A percentile compares a stretch with the other conserved stretches of the same genome.
phyloP scores from a whole-genome alignment of 1,140 invertebrate genomes.

The Drosophila sturtevanti region DNA sequence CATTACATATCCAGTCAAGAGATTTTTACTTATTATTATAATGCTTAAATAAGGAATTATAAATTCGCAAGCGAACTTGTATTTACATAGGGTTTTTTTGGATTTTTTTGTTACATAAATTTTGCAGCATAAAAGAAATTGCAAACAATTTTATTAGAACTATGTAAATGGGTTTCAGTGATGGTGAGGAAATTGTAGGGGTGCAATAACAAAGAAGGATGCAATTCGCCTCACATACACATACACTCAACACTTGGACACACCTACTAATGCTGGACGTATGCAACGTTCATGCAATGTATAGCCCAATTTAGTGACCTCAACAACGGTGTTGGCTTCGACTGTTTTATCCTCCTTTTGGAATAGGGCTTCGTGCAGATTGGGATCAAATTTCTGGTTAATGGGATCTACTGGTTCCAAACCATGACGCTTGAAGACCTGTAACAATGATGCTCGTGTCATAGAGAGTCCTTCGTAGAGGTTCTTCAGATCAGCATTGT shows the following conservation, averaged over 20 bases:
- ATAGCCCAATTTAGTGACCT: slow-evolving; percentile 97
- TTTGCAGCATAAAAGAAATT: slow-evolving; percentile 69
- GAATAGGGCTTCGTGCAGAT: slow-evolving; percentile 97
- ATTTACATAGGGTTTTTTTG: slow-evolving; percentile 61
- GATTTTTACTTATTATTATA: slow-evolving; percentile 42
- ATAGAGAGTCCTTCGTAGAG: slow-evolving; percentile 95
- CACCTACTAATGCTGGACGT: slow-evolving; percentile 97
- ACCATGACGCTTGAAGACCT: slow-evolving; percentile 96
- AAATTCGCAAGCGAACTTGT: slow-evolving; percentile 53
- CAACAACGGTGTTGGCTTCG: slow-evolving; percentile 92
- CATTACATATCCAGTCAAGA: slow-evolving; percentile 32
- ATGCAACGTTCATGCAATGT: slow-evolving; percentile 96
- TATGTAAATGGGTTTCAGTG: slow-evolving; percentile 40
- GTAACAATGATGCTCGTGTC: slow-evolving; percentile 93
- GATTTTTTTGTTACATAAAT: slow-evolving; percentile 42
- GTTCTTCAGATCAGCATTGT: slow-evolving; percentile 93
- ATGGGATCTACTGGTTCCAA: slow-evolving; percentile 92
- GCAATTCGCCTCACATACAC: neutral
- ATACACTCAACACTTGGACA: slow-evolving; percentile 87
- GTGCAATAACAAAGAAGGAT: neutral
- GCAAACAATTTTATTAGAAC: slow-evolving; percentile 52
- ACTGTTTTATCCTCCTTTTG: slow-evolving; percentile 93
- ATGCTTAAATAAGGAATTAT: slow-evolving; percentile 46
- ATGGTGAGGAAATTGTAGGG: neutral
- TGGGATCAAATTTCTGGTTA: slow-evolving; percentile 98